A percentile compares a stretch with the other conserved stretches of the same genome.
These are phyloP conservation scores for Yasuhikotakia modesta DNA, from an alignment of 2,797 vertebrate genomes.

Conservation along the genomic window DNA sequence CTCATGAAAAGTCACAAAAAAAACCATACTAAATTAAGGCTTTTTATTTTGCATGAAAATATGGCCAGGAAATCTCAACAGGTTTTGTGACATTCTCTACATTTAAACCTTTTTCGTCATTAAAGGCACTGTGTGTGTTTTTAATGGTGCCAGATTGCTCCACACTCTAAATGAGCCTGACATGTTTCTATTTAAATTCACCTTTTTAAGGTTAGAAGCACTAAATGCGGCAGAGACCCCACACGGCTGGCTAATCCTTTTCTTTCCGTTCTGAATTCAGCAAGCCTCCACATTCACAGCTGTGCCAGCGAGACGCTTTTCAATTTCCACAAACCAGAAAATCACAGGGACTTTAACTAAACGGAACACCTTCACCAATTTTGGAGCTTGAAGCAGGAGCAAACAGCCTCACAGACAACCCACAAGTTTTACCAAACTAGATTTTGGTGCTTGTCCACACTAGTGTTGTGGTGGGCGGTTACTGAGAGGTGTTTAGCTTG, in stretches of 20 bases:
- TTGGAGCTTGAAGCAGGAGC: not conserved
- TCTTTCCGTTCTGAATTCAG: slow-evolving; percentile 14
- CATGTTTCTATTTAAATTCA: not conserved
- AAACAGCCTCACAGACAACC: not conserved
- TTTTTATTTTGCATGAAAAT: not conserved
- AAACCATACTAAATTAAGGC: too few species aligned
- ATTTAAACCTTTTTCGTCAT: not conserved
- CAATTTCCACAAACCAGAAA: slow-evolving; percentile 22
- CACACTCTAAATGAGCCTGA: not conserved
- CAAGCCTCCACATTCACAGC: slow-evolving; percentile 22
- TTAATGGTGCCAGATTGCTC: not conserved
- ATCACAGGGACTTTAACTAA: slow-evolving; percentile 5
- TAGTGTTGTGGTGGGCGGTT: not conserved
- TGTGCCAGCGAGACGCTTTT: slow-evolving; percentile 28
- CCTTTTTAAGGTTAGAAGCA: not conserved
- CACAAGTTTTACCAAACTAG: not conserved
- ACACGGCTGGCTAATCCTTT: slow-evolving; percentile 29
- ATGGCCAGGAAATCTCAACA: too few species aligned
- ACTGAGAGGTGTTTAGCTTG: not conserved
- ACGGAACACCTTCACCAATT: not conserved
- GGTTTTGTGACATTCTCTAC: not conserved
- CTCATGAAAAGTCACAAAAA: not conserved
- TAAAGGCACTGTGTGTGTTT: not conserved
- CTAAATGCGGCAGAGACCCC: not conserved
- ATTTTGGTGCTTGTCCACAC: not conserved